Evolutionary conservation across 2,888 invertebrate species (phyloP), one percentile per base, ranked within the genome.

Genomic region (Stenurella melanura): DNA sequence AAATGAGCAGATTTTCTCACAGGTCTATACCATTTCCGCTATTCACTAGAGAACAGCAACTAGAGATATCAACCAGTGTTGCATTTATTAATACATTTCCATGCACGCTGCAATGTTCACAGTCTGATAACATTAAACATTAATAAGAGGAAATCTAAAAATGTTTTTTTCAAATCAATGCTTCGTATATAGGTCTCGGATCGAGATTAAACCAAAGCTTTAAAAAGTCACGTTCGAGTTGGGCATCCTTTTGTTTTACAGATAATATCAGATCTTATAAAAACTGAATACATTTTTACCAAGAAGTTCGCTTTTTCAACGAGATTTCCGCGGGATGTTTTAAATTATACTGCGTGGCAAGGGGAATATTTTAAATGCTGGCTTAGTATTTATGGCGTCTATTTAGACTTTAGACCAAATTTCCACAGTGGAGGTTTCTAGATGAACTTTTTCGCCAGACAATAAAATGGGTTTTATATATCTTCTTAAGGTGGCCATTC

Each of bases 241-340:
- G 17, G 57, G 42, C 18, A 60, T 70, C 70, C 60, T 70, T 70
- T 70, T 70, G 60, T 70, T 70, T 60, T 42, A 38, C 60, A 60
- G 70, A 70, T 69, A 69, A 69, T 70, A 70, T 70, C 60, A 19
- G 70, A 70, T 70, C 58, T 42, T 70, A 50, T 70, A 38, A 70
- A 70, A 70, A 56, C 42, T 38, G 70, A 60, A 57, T 17, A 58
- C n/a, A n/a, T 57, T 50, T 58, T 58, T 50, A 60, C 70, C 50
- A 60, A 60, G 17, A 57, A 58, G 69, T 58, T 70, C 50, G 50
- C n/a, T 70, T 70, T 70, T 70, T 70, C n/a, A 15, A 21, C 30
- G 58, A 19, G 30, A 70, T 38, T 12, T 42, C 30, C 15, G 11
- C 38, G 26, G 34, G 9, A 57, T 9, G 50, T 9, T 34, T 57